Percentiles rank a stretch among this genome's conserved stretches.
Evolutionary conservation across 1,140 invertebrate species (phyloP).

Genomic region (Zaprionus davidi): DNA sequence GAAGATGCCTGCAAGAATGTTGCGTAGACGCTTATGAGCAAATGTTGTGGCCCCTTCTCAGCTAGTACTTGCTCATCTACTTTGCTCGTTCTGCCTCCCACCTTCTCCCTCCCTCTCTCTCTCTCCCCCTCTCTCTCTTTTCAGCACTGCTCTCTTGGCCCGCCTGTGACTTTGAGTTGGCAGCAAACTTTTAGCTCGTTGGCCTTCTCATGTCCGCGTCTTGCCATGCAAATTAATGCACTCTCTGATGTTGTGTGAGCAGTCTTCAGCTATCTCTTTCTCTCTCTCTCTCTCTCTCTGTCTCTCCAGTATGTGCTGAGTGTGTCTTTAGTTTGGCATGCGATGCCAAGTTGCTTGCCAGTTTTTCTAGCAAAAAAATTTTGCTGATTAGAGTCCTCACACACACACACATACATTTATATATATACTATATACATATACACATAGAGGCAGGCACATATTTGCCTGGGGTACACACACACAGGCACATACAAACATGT

Average conservation of each 20-base stretch:
- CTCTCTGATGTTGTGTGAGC: conserved; percentile 44
- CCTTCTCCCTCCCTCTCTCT: not conserved
- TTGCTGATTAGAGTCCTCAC: conserved; percentile 41
- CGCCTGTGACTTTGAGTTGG: conserved; percentile 46
- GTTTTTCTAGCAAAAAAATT: conserved; percentile 44
- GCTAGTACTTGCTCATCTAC: not conserved
- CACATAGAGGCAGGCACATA: conserved; percentile 4
- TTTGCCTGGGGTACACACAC: conserved; percentile 6
- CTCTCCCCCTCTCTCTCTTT: no score
- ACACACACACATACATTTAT: conserved; percentile 11
- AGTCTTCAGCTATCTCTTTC: not conserved
- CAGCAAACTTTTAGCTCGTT: conserved; percentile 48
- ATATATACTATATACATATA: conserved; percentile 10
- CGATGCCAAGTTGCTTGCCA: conserved; percentile 44
- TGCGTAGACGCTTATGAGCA: conserved; percentile 52
- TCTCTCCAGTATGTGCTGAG: conserved; percentile 3
- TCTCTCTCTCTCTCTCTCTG: not conserved
- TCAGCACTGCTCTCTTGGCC: not conserved
- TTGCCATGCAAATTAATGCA: conserved; percentile 54
- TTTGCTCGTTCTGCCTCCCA: not conserved
- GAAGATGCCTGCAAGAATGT: conserved; percentile 37
- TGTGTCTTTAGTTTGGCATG: conserved; percentile 40
- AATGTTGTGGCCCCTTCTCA: conserved; percentile 10
- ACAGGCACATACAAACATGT: not conserved
- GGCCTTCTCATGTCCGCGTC: conserved; percentile 46